Evolutionary conservation across 30 jellyfish, hydroid and myxozoan genomes (phyloP).

Genomic region (Pseudorhiza aurosa): DNA sequence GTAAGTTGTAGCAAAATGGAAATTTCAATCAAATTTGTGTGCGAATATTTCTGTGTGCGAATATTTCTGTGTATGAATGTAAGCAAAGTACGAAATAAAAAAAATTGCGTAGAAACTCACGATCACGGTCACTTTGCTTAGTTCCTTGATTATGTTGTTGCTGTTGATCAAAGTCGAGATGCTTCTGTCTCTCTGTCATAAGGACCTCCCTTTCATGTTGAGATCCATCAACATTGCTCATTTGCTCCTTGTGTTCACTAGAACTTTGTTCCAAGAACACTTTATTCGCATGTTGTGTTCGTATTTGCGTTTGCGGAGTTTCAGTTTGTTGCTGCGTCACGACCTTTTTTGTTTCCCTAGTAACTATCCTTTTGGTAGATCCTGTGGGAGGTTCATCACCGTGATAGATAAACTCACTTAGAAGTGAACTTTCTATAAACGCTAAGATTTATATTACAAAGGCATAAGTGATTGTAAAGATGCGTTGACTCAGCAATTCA

Average conservation of each 20-base stretch:
- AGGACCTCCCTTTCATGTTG: constrained; percentile 30
- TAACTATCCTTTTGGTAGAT: background rate
- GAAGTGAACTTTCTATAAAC: constrained; percentile 60
- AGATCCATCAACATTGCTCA: background rate
- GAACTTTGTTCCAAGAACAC: background rate
- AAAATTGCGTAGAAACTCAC: no score
- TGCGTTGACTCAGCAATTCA: no score
- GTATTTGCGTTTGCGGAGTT: constrained; percentile 26
- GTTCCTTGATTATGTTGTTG: constrained; percentile 42
- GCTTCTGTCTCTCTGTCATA: constrained; percentile 21
- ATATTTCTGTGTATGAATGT: no score
- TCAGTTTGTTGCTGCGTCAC: constrained; percentile 13
- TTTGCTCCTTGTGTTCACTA: background rate
- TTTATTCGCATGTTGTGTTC: background rate
- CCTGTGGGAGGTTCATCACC: constrained; percentile 24
- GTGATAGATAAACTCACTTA: constrained; percentile 41
- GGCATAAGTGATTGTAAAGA: no score
- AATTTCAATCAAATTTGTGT: no score
- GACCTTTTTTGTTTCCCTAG: constrained; percentile 3
- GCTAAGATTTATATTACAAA: no score
- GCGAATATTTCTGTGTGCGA: no score
- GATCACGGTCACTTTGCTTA: constrained; percentile 5
- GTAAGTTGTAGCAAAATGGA: no score
- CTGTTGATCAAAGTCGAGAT: constrained; percentile 6
- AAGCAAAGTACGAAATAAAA: no score